Evolutionary conservation across 1,140 invertebrate species (phyloP), one percentile per base, ranked within the genome.

Genomic region (Bacillus rossius): DNA sequence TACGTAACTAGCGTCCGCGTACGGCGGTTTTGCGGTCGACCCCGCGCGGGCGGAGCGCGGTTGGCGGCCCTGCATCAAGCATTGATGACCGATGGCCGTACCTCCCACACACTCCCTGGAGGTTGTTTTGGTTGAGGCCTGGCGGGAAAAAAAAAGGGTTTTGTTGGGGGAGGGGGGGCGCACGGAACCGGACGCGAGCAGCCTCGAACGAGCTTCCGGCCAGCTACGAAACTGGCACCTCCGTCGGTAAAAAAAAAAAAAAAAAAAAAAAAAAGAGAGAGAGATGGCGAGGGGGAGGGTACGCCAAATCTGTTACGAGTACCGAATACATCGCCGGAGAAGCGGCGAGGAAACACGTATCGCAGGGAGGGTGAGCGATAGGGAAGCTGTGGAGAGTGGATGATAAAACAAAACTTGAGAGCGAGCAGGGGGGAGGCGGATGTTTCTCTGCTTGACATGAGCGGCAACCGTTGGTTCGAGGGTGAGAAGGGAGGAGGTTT

Each of bases 221-320:
- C 53, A 41, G 52, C 53, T 40, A 34, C 61, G 61, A 50, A 48
- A 57, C 49, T 56, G 55, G 56, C 62, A 61, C 61, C 57, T 63
- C 49, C 56, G 62, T 52, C 37, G 43, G 38, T 22, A 25, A 48
- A 50, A 17, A 60, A 8, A 54, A 55, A 57, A 37, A 67, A 50
- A 29, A 58, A 57, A 37, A 58, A 49, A 47, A 61, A 58, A 34
- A 47, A 57, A 47, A n/a, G n/a, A n/a, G n/a, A n/a, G n/a, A n/a
- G n/a, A 47, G 57, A 47, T 40, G 25, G 61, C 40, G 29, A 26
- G 19, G 55, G 22, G 48, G 50, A 50, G 57, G 47, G 49, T 40
- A 50, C 52, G 59, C 45, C 61, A 64, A 62, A 64, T 59, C 57
- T 61, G 65, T 60, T 60, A 54, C 60, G 56, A 63, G 65, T 61